Evolutionary conservation across 2,888 invertebrate genomes (phyloP).

Genomic region (Biston stratarius): DNA sequence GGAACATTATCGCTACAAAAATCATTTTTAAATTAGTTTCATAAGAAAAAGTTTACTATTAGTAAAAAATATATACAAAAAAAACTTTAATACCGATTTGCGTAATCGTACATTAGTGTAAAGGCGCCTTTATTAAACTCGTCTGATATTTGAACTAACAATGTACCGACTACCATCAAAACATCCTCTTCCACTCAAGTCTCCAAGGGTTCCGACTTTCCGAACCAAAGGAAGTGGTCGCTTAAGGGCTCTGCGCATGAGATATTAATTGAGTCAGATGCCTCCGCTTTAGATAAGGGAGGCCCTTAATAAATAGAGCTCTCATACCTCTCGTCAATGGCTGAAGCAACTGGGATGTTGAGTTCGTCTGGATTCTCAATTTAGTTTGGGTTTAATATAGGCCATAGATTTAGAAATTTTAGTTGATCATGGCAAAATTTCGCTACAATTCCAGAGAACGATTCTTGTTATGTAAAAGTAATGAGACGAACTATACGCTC

Average conservation of each 20-base stretch:
- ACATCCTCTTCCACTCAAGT: slow-evolving; percentile 25
- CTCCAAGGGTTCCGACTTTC: slow-evolving; percentile 15
- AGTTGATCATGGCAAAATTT: too few relatives aligned
- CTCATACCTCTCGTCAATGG: slow-evolving; percentile 7
- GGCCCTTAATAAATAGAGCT: slow-evolving; percentile 14
- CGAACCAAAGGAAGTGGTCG: slow-evolving; percentile 41
- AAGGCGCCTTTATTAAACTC: background rate
- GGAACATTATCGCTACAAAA: too few relatives aligned
- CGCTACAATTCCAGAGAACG: too few relatives aligned
- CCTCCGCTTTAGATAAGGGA: slow-evolving; percentile 44
- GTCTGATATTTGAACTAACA: background rate
- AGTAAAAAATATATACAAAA: too few relatives aligned
- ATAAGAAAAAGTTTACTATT: too few relatives aligned
- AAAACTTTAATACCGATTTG: too few relatives aligned
- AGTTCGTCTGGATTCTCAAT: background rate
- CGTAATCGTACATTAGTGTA: background rate
- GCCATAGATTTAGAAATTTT: too few relatives aligned
- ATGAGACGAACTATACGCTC: too few relatives aligned
- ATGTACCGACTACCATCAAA: slow-evolving; percentile 1
- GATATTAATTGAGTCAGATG: slow-evolving; percentile 45
- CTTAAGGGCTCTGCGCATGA: slow-evolving; percentile 41
- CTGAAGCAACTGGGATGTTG: slow-evolving; percentile 11
- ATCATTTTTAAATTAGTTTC: too few relatives aligned
- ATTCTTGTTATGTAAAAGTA: too few relatives aligned
- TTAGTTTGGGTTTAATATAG: background rate